These are phyloP conservation scores for Tympanoctomys barrerae DNA, from an alignment of 2,797 vertebrate genomes.

Conservation along the genomic window DNA sequence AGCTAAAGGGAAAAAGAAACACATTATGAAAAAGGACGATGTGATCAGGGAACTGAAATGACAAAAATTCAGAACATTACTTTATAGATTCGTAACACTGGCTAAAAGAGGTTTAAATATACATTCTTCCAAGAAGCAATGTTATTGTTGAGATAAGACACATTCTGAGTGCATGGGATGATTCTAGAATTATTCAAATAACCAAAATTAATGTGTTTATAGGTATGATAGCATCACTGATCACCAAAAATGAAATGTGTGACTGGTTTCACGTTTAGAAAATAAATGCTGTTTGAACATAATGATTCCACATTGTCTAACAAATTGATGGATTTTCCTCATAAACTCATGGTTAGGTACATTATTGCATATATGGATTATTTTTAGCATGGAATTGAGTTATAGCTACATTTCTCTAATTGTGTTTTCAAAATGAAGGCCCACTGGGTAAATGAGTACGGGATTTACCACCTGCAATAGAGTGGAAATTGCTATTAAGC, in stretches of 20 bases:
- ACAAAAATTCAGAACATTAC: neutral
- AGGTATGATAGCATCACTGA: constrained; percentile 11
- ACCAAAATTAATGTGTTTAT: constrained; percentile 67
- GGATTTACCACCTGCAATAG: constrained; percentile 61
- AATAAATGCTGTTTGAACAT: constrained; percentile 62
- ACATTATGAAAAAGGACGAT: neutral
- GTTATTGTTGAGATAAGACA: constrained; percentile 6
- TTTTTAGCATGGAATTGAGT: constrained; percentile 69
- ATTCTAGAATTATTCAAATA: constrained; percentile 56
- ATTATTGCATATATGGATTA: constrained; percentile 62
- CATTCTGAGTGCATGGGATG: neutral
- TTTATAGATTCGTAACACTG: neutral
- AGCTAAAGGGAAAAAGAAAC: constrained; percentile 71
- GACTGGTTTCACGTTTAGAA: constrained; percentile 54
- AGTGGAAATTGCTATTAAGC: constrained; percentile 49
- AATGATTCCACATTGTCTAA: constrained; percentile 68
- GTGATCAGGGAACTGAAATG: neutral
- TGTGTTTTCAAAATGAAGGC: constrained; percentile 68
- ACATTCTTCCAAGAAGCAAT: neutral
- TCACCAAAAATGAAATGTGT: constrained; percentile 61
- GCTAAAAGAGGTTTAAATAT: neutral
- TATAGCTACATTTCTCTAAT: constrained; percentile 69
- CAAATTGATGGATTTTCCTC: constrained; percentile 75
- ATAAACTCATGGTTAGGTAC: constrained; percentile 68
- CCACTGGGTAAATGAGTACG: constrained; percentile 27